A percentile compares a stretch with the other conserved stretches of the same genome.
These are phyloP conservation scores for Todus mexicanus DNA, from an alignment of 2,797 vertebrate genomes.

Conservation along the genomic window DNA sequence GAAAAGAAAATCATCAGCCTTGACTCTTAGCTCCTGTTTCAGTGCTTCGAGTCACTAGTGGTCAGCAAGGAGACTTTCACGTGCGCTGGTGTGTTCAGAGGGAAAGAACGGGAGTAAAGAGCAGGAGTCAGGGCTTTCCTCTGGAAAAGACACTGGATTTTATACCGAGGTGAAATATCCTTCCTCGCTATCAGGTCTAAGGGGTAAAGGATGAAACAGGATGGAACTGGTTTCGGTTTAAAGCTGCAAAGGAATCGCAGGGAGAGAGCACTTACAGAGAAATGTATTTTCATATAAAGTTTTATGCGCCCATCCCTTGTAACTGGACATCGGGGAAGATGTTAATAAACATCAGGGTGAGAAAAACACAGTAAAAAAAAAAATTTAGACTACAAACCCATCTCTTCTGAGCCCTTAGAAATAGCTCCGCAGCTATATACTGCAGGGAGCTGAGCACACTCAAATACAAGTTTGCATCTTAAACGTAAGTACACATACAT, in stretches of 20 bases:
- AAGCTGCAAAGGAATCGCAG: not conserved
- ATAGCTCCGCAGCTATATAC: conserved; percentile 35
- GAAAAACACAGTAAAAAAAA: conserved; percentile 46
- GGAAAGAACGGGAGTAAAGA: not conserved
- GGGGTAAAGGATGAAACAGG: conserved; percentile 24
- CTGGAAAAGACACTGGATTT: not conserved
- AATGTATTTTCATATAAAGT: conserved; percentile 66
- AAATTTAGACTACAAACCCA: conserved; percentile 16
- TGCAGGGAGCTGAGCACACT: not conserved
- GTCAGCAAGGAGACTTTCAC: not conserved
- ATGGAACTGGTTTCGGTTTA: conserved; percentile 51
- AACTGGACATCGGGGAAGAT: conserved; percentile 53
- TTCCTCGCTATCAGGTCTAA: not conserved
- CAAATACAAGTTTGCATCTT: conserved; percentile 41
- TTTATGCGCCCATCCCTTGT: conserved; percentile 42
- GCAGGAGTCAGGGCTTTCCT: not conserved
- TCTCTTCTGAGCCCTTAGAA: conserved; percentile 17
- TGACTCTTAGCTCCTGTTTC: conserved; percentile 19
- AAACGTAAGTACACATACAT: conserved; percentile 31
- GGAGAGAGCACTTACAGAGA: conserved; percentile 30
- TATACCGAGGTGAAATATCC: not conserved
- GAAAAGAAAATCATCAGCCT: not conserved
- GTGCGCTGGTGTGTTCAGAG: not conserved
- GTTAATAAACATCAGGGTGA: conserved; percentile 60
- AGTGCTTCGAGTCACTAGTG: not conserved